These are phyloP conservation scores for Platysternon megacephalum DNA, from an alignment of 2,113 vertebrate species.

Conservation along the genomic window DNA sequence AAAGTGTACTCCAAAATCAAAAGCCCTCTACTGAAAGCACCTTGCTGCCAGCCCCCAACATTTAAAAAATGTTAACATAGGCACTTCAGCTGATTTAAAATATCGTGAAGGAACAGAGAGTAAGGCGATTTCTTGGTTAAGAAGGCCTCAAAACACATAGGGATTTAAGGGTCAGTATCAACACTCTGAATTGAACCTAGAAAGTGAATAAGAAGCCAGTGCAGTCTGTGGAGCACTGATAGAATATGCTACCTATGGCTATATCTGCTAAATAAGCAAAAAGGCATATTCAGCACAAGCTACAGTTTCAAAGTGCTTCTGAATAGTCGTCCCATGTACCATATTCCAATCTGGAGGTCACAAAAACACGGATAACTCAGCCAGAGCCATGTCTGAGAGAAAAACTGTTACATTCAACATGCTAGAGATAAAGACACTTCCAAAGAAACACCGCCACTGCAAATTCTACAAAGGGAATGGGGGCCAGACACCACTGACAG, in stretches of 20 bases:
- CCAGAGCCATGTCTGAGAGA: not conserved
- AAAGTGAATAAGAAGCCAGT: not conserved
- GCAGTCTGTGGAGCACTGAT: not conserved
- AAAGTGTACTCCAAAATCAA: not conserved
- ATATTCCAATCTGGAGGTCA: not conserved
- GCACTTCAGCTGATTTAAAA: not conserved
- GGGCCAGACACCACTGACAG: not conserved
- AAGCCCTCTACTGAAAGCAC: not conserved
- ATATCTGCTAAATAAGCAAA: not conserved
- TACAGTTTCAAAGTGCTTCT: not conserved
- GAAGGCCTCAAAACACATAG: not conserved
- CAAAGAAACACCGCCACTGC: not conserved
- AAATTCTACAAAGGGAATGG: not conserved
- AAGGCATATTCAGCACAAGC: not conserved
- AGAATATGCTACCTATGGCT: not conserved
- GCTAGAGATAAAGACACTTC: not conserved
- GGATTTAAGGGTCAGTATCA: not conserved
- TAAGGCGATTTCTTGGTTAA: not conserved
- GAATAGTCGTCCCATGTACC: not conserved
- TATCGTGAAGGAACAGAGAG: not conserved
- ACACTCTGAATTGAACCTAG: not conserved
- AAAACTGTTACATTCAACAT: not conserved
- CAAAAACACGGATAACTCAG: not conserved
- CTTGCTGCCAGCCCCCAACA: not conserved
- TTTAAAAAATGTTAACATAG: not conserved